Evolutionary conservation across 2,888 invertebrate genomes (phyloP).

Genomic region (Orchestes rusci): DNA sequence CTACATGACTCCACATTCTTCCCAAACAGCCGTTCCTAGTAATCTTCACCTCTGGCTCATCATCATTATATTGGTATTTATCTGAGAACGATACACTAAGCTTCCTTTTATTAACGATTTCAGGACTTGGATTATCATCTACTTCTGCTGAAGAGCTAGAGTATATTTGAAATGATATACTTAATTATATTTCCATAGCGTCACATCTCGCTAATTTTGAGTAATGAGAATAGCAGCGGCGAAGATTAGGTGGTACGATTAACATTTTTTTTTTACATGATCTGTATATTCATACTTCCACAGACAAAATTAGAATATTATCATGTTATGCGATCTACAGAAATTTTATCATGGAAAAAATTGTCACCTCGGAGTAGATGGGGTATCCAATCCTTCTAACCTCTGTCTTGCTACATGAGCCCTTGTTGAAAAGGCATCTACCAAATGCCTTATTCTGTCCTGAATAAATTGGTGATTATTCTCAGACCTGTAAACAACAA

Average conservation of each 20-base stretch:
- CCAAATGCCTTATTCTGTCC: constrained; percentile 49
- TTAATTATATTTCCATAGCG: not conserved
- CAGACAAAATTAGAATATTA: too few relatives aligned
- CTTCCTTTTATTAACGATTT: constrained; percentile 30
- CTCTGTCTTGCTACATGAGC: constrained; percentile 51
- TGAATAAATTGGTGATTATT: constrained; percentile 42
- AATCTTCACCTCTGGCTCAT: constrained; percentile 25
- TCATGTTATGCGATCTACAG: too few relatives aligned
- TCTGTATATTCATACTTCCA: too few relatives aligned
- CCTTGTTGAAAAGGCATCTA: constrained; percentile 54
- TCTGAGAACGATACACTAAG: constrained; percentile 32
- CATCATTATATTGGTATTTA: constrained; percentile 27
- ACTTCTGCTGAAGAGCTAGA: constrained; percentile 16
- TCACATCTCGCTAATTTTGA: too few relatives aligned
- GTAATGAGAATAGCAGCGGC: too few relatives aligned
- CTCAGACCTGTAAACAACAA: constrained; percentile 26
- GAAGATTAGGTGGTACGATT: too few relatives aligned
- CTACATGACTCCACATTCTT: constrained; percentile 23
- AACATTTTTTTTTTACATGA: too few relatives aligned
- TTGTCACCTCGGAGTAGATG: constrained; percentile 47
- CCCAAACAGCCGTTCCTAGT: constrained; percentile 18
- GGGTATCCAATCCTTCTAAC: constrained; percentile 57
- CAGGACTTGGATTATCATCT: constrained; percentile 18
- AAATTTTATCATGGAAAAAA: too few relatives aligned
- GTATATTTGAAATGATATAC: not conserved